Conservation (phyloP, 2,113 vertebrate genomes). For the Porphyrio hochstetteri region DNA sequence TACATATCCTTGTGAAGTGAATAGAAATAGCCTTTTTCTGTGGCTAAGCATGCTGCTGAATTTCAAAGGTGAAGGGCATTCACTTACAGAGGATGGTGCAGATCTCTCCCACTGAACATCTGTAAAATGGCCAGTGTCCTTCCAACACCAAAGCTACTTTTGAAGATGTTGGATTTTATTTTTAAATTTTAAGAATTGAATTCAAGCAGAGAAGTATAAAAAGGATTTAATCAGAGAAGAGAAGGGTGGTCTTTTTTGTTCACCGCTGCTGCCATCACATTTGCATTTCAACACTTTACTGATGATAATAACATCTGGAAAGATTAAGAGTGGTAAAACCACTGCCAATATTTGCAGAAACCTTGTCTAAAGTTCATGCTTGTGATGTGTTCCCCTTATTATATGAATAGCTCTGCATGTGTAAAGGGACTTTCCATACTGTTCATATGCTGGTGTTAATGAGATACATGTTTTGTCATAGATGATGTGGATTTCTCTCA, state of each 20-base stretch:
- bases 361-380: background rate
- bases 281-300: background rate
- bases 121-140: background rate
- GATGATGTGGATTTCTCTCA: constrained; percentile 84
- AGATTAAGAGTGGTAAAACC: background rate
- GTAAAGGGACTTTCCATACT: background rate
- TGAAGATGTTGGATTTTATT: background rate
- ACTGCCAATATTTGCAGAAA: background rate
- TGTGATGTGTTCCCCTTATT: background rate
- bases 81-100: background rate
- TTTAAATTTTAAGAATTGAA: background rate
- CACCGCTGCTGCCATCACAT: background rate
- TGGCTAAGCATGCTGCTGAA: background rate
- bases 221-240: background rate
- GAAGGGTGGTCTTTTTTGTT: background rate
- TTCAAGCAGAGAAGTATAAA: background rate
- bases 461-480: constrained; percentile 30
- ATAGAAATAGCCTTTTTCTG: background rate
- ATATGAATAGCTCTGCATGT: background rate
- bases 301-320: background rate
- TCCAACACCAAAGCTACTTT: background rate
- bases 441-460: background rate
- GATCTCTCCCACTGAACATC: background rate
- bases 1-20: background rate
- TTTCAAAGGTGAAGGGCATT: background rate